phyloP scores from a whole-genome alignment of 2,888 invertebrate genomes.

The Corbicula japonica region DNA sequence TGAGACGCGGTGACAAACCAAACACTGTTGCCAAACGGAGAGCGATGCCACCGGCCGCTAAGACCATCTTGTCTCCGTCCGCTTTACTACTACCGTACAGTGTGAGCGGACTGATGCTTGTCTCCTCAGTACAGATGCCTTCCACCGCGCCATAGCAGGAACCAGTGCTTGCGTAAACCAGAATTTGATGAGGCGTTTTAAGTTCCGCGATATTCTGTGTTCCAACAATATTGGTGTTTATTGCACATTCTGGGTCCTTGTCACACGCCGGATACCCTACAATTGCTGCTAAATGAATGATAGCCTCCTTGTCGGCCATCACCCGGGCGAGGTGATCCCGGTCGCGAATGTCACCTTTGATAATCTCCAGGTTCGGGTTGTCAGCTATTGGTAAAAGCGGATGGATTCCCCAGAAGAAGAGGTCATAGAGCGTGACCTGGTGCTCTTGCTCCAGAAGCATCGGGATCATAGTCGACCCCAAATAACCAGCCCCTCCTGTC shows the following conservation, averaged over 20 bases:
- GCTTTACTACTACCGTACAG: slow-evolving; percentile 86
- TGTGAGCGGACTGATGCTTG: slow-evolving; percentile 84
- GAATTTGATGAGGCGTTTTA: slow-evolving; percentile 79
- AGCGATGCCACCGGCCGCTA: slow-evolving; percentile 80
- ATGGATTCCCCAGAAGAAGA: slow-evolving; percentile 83
- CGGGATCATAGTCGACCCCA: slow-evolving; percentile 85
- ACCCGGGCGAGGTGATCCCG: slow-evolving; percentile 72
- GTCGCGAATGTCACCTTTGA: slow-evolving; percentile 83
- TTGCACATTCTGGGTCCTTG: slow-evolving; percentile 81
- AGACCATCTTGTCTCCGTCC: slow-evolving; percentile 81
- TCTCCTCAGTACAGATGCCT: slow-evolving; percentile 85
- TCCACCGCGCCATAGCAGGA: slow-evolving; percentile 86
- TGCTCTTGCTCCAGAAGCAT: slow-evolving; percentile 83
- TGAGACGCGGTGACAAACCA: slow-evolving; percentile 85
- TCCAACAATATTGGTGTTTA: slow-evolving; percentile 82
- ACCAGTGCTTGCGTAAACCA: slow-evolving; percentile 85
- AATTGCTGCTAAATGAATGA: slow-evolving; percentile 86
- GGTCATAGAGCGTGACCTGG: slow-evolving; percentile 85
- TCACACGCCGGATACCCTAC: slow-evolving; percentile 86
- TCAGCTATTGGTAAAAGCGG: slow-evolving; percentile 79
- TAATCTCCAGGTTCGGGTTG: slow-evolving; percentile 72
- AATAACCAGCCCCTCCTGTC: slow-evolving; percentile 86
- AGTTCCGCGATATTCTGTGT: slow-evolving; percentile 79
- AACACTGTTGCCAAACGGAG: slow-evolving; percentile 86
- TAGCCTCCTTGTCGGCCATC: slow-evolving; percentile 76